Conservation (phyloP, 53 echinoderm and acorn worm genomes). For the Paracentrotus lividus region DNA sequence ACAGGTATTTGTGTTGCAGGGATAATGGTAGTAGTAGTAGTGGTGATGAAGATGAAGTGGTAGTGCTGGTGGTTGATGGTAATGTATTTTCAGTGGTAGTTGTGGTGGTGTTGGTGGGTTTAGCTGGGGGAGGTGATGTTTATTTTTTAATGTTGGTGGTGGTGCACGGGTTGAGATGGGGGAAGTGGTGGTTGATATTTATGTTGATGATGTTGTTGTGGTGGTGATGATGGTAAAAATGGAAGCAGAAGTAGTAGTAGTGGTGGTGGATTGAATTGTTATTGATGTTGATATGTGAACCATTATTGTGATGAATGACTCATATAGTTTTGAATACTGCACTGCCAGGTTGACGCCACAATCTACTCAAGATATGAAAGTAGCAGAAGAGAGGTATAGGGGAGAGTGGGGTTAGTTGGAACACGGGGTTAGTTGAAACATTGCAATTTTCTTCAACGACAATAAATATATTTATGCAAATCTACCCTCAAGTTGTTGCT, state of each 20-base stretch:
- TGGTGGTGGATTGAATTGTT: neutral
- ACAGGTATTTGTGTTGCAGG: neutral
- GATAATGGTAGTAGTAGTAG: neutral
- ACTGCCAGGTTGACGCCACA: neutral
- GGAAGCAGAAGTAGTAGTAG: neutral
- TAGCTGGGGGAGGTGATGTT: neutral
- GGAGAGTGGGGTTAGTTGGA: too few species aligned
- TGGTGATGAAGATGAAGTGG: neutral
- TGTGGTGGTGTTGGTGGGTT: neutral
- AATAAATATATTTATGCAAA: too few species aligned
- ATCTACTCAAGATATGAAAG: neutral
- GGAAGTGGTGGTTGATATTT: neutral
- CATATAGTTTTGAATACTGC: neutral
- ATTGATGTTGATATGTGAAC: neutral
- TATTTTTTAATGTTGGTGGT: neutral
- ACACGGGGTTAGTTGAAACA: too few species aligned
- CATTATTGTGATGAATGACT: neutral
- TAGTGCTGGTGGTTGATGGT: neutral
- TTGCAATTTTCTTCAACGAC: too few species aligned
- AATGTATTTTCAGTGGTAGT: neutral
- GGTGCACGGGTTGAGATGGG: too few species aligned
- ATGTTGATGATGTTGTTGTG: slow-evolving; percentile 7
- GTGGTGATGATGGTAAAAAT: neutral
- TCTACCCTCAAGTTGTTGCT: too few species aligned
- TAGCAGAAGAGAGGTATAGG: neutral